Percentiles rank a stretch among this genome's conserved stretches.
phyloP scores from a whole-genome alignment of 1,140 invertebrate species.

The Bombus waltoni region DNA sequence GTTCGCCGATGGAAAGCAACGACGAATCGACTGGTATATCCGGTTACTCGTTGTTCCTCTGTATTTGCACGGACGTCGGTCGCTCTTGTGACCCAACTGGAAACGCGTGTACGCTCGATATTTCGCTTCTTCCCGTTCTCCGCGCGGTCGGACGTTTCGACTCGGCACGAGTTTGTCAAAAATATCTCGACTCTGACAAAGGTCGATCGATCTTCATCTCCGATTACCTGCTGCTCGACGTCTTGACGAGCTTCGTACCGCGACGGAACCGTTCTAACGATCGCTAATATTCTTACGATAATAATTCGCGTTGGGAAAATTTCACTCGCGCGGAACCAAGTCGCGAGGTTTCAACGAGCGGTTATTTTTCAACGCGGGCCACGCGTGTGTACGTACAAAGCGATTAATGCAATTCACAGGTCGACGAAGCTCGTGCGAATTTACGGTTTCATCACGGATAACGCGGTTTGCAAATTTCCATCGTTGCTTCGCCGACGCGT shows the following conservation, averaged over 20 bases:
- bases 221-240: too few relatives aligned
- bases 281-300: too few relatives aligned
- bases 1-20: background rate
- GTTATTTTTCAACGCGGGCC: background rate
- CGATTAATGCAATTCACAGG: background rate
- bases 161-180: background rate
- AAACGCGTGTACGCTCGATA: background rate
- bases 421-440: background rate
- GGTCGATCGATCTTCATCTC: too few relatives aligned
- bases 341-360: too few relatives aligned
- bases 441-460: background rate
- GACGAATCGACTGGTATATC: background rate
- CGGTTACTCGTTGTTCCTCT: background rate
- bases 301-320: background rate
- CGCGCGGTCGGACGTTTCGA: too few relatives aligned
- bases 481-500: background rate
- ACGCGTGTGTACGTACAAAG: background rate
- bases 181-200: fast-evolving
- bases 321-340: background rate
- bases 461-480: background rate
- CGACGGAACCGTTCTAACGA: background rate
- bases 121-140: too few relatives aligned
- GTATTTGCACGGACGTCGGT: background rate
- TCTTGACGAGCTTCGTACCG: background rate
- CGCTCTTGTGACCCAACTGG: too few relatives aligned